These are phyloP conservation scores for Sylvia atricapilla DNA, from an alignment of 2,113 vertebrate species.

Conservation along the genomic window DNA sequence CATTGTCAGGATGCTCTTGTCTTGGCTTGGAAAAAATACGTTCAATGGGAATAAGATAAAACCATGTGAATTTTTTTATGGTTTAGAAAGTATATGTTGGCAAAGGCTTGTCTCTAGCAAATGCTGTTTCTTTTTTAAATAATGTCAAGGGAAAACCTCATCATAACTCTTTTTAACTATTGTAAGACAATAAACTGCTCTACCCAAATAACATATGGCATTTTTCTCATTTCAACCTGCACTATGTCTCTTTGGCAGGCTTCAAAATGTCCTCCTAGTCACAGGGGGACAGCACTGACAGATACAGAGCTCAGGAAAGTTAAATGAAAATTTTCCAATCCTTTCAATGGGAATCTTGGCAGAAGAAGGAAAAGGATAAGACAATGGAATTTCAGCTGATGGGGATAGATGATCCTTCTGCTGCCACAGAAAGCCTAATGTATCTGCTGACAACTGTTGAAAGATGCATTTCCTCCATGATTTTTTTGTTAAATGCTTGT, in stretches of 20 bases:
- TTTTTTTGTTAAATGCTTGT: neutral
- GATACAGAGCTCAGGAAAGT: neutral
- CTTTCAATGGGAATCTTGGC: neutral
- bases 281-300: neutral
- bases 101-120: constrained; percentile 18
- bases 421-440: neutral
- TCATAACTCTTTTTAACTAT: constrained; percentile 7
- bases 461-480: neutral
- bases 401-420: neutral
- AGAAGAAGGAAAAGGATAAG: constrained; percentile 3
- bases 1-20: neutral
- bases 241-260: neutral
- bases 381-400: neutral
- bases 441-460: neutral
- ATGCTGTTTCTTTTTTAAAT: constrained; percentile 1
- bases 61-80: neutral
- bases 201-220: constrained; percentile 2
- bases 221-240: constrained; percentile 9
- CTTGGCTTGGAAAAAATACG: constrained; percentile 24
- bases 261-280: neutral
- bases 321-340: neutral
- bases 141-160: neutral
- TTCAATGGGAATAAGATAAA: constrained; percentile 30
- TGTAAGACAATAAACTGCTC: neutral
- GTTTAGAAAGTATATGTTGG: constrained; percentile 27